Base-by-base conservation (phyloP, 2,113 vertebrate species). In the Apistogramma diplotaenia region DNA sequence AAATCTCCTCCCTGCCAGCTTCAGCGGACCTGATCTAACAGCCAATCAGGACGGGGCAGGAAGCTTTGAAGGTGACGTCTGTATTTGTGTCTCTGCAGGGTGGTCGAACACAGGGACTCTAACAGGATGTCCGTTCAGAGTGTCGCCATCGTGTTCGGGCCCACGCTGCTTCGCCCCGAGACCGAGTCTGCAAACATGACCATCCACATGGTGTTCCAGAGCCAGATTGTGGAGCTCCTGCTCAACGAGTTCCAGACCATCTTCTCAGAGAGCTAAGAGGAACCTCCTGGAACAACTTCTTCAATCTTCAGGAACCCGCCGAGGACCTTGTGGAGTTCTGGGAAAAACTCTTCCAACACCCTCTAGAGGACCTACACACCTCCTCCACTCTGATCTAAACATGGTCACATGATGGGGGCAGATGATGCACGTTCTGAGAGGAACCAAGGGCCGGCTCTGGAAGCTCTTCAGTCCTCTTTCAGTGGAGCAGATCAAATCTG, bases 61-160 rank as follows among this genome's bases (percentile, higher is more conserved):
- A 46, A 21, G 21, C 40, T 51, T 70, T 49, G 25, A 27, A 51
- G 29, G 51, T 25, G 46, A 43, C 40, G 1, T 5, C n/a, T 61
- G 40, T 53, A 1, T 51, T 25, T 37, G 10, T 82, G 19, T 80
- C 35, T 65, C 67, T 1, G 0, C 94, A 98, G 98, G 80, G 97
- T 98, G 40, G 90, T 96, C 0, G 94, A 97, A 16, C 89, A 91
- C 61, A 92, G 85, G 0, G 97, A 98, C 10, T 88, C 92, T 35
- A 99, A 99, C 93, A 96, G 98, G 61, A 99, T 99, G 98, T 97
- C 97, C 0, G 93, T 96, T 37, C 97, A 99, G 92, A 97, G 96
- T 25, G 3, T 97, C 4, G 97, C 97, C 80, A 99, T 99, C 0
- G 97, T 99, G 72, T 99, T 99, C 0, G 98, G 98, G 3, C 98